Conservation (phyloP, 2,888 invertebrate genomes). For the Lepas anatifera region DNA sequence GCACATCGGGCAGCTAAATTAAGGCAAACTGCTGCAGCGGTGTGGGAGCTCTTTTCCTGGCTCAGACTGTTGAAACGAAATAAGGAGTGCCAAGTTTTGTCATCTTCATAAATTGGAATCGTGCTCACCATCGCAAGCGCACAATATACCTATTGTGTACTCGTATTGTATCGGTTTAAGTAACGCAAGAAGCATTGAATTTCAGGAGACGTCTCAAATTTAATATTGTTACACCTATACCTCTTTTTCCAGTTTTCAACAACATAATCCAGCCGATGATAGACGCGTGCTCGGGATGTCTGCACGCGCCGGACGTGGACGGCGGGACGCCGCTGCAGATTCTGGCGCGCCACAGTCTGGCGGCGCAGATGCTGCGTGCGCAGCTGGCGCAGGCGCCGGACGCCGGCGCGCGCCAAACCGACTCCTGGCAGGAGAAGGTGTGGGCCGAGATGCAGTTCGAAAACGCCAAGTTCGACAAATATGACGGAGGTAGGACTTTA, state of each 20-base stretch:
- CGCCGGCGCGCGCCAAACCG: not conserved
- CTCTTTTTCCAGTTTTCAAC: not conserved
- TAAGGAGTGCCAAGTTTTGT: too few relatives aligned
- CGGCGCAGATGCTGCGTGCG: not conserved
- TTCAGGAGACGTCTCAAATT: too few relatives aligned
- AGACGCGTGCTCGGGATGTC: not conserved
- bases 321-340: not conserved
- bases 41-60: too few relatives aligned
- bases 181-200: too few relatives aligned
- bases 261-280: slow-evolving; percentile 5
- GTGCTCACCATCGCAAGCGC: too few relatives aligned
- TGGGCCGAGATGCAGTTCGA: not conserved
- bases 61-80: too few relatives aligned
- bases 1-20: too few relatives aligned
- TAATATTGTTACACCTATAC: too few relatives aligned
- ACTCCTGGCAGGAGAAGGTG: not conserved
- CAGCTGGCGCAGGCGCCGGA: not conserved
- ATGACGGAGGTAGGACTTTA: not conserved
- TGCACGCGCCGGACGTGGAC: not conserved
- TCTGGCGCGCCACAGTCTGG: not conserved
- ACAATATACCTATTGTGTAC: too few relatives aligned
- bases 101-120: too few relatives aligned
- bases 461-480: not conserved
- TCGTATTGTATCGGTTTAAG: too few relatives aligned
- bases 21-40: too few relatives aligned